These are phyloP conservation scores for Eilema caniola DNA, from an alignment of 2,888 invertebrate species.

Conservation along the genomic window DNA sequence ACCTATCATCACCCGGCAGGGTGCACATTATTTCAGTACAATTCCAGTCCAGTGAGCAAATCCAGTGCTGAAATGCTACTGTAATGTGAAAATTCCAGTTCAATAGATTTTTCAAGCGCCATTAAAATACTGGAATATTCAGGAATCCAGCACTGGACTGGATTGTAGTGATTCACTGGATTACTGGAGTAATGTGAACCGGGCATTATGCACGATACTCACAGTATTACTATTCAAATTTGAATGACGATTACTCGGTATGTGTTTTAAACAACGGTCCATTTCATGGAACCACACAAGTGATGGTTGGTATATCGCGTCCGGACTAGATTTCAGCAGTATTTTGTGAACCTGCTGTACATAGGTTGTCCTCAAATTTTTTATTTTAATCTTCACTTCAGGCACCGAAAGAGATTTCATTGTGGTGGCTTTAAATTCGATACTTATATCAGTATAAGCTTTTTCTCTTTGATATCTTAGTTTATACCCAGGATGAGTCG, in stretches of 20 bases:
- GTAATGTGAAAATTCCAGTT: no score
- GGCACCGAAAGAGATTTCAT: conserved; percentile 65
- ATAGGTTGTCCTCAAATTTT: conserved; percentile 82
- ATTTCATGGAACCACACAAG: conserved; percentile 79
- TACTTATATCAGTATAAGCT: conserved; percentile 70
- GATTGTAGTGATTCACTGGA: no score
- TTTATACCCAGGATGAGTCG: conserved; percentile 74
- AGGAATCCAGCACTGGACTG: no score
- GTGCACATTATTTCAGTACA: no score
- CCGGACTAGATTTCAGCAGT: conserved; percentile 72
- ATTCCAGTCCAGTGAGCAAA: no score
- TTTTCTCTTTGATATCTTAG: conserved; percentile 69
- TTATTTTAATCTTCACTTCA: conserved; percentile 82
- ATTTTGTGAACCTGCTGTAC: conserved; percentile 81
- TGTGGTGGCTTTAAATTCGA: conserved; percentile 68
- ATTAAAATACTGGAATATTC: no score
- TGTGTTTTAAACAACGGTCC: conserved; percentile 75
- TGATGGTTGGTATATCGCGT: conserved; percentile 72
- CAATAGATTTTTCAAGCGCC: no score
- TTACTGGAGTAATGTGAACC: no score
- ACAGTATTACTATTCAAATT: conserved; percentile 47
- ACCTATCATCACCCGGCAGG: no score
- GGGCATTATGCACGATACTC: conserved; percentile 27
- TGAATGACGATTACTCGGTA: conserved; percentile 66
- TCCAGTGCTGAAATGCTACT: no score